Evolutionary conservation across 92 coral and sea anemone species (phyloP).

Genomic region (Phymanthus crucifer): DNA sequence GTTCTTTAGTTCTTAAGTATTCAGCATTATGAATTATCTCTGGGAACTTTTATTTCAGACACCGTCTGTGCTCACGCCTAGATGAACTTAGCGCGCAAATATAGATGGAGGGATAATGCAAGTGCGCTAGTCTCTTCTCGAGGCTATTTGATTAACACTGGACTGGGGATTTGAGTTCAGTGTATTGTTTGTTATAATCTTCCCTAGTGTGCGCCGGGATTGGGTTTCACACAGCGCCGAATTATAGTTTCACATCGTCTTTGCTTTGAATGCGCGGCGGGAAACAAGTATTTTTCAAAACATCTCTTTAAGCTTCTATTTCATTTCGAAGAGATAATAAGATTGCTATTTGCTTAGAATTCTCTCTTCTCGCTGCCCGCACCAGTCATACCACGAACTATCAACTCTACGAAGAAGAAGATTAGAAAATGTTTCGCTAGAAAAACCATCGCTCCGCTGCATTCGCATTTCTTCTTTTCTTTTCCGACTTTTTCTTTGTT

Average conservation of each 20-base stretch:
- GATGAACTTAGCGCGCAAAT: not conserved
- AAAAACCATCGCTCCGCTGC: not conserved
- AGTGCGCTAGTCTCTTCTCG: not conserved
- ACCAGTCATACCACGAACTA: not conserved
- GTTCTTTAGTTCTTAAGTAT: not conserved
- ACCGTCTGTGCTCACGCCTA: not conserved
- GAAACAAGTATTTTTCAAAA: not conserved
- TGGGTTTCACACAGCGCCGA: not conserved
- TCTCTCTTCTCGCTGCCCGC: not conserved
- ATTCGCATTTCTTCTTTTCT: not conserved
- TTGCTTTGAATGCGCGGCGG: not conserved
- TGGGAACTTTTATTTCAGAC: not conserved
- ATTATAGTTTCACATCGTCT: not conserved
- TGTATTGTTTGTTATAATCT: not conserved
- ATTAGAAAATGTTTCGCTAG: not conserved
- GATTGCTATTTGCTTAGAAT: not conserved
- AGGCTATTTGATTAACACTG: constrained; percentile 7
- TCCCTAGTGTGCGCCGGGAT: not conserved
- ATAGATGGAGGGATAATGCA: not conserved
- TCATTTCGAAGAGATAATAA: not conserved
- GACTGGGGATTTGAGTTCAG: not conserved
- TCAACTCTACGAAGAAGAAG: not conserved
- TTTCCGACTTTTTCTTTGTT: not conserved
- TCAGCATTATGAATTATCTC: not conserved
- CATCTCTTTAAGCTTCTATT: not conserved